Conservation (phyloP, 1,140 invertebrate genomes). For the Polypedilum vanderplanki region DNA sequence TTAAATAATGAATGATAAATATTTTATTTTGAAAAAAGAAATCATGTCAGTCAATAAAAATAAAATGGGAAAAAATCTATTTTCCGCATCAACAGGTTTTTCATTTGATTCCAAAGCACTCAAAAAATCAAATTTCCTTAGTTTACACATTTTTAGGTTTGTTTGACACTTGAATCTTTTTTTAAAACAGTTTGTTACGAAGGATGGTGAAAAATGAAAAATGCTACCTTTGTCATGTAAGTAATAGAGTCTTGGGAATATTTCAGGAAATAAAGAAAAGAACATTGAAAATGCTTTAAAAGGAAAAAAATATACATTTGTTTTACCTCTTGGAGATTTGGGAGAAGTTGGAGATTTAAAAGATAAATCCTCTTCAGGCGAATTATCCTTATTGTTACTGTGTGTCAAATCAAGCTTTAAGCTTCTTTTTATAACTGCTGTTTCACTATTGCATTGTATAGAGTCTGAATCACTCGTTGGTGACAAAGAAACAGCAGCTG, state of each 20-base stretch:
- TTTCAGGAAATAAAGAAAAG: too few species aligned
- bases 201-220: background rate
- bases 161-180: too few species aligned
- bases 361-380: background rate
- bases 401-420: background rate
- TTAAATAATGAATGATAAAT: background rate
- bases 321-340: background rate
- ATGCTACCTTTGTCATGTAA: background rate
- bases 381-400: background rate
- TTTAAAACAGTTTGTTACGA: too few species aligned
- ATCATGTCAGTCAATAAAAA: too few species aligned
- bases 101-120: too few species aligned
- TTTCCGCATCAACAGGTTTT: background rate
- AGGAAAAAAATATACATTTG: too few species aligned
- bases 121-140: too few species aligned
- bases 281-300: too few species aligned
- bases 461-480: background rate
- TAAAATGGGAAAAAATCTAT: background rate
- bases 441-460: background rate
- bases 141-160: too few species aligned
- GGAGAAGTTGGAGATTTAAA: slow-evolving; percentile 17
- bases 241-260: background rate
- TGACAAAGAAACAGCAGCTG: background rate
- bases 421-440: background rate
- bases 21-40: background rate